A percentile compares a stretch with the other conserved stretches of the same genome.
These are phyloP conservation scores for Tachystola acroxantha DNA, from an alignment of 2,888 invertebrate genomes.

Conservation along the genomic window DNA sequence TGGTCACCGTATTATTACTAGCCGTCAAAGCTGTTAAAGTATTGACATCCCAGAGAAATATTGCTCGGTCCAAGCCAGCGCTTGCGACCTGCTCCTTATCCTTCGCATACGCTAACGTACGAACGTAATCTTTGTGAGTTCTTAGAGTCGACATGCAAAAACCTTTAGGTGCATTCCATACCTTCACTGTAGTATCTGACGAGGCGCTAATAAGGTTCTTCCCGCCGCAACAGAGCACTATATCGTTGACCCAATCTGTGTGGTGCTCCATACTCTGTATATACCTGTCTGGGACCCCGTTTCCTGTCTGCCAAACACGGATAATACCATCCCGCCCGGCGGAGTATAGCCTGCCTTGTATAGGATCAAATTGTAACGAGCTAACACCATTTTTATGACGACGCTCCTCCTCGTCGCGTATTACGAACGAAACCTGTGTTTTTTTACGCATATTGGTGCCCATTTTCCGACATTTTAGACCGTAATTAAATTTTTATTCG, in stretches of 20 bases:
- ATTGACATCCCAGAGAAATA: constrained; percentile 99
- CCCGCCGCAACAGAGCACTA: constrained; percentile 97
- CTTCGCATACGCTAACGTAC: constrained; percentile 97
- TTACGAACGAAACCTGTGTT: constrained; percentile 96
- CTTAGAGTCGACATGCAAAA: constrained; percentile 99
- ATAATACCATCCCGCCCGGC: constrained; percentile 98
- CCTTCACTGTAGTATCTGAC: constrained; percentile 99
- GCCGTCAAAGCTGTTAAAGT: constrained; percentile 98
- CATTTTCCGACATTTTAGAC: constrained; percentile 74
- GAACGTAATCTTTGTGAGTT: constrained; percentile 99
- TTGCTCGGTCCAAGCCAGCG: constrained; percentile 96
- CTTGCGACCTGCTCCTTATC: constrained; percentile 98
- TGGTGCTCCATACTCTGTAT: constrained; percentile 99
- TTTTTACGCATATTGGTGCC: constrained; percentile 73
- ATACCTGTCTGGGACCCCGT: constrained; percentile 80
- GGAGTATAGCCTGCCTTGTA: constrained; percentile 92
- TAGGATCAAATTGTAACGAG: constrained; percentile 94
- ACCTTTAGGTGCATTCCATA: constrained; percentile 99
- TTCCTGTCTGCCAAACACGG: constrained; percentile 89
- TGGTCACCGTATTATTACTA: constrained; percentile 99
- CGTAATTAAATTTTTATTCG: constrained; percentile 36
- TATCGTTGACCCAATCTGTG: constrained; percentile 99
- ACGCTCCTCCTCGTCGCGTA: constrained; percentile 96
- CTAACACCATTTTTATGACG: constrained; percentile 97
- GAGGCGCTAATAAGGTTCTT: constrained; percentile 99